Percentiles rank a stretch among this genome's conserved stretches.
These are phyloP conservation scores for Ceriagrion tenellum DNA, from an alignment of 2,888 invertebrate genomes.

Conservation along the genomic window DNA sequence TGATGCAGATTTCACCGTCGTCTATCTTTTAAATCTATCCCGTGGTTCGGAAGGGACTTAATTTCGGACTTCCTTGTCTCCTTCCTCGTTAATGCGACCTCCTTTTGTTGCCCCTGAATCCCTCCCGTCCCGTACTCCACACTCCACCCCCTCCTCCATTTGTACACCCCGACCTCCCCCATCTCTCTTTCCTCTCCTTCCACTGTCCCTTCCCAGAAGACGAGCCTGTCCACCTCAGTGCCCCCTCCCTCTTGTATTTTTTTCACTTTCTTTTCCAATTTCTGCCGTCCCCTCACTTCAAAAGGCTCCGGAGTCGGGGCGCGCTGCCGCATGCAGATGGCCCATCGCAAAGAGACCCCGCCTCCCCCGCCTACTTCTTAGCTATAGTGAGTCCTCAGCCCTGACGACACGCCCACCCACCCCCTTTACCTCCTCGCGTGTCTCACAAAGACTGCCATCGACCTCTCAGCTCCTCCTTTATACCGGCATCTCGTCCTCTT, in stretches of 20 bases:
- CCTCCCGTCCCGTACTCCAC: not conserved
- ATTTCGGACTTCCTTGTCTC: not conserved
- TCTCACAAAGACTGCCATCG: not conserved
- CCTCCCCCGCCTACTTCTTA: not conserved
- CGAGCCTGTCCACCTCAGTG: not conserved
- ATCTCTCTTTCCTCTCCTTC: not conserved
- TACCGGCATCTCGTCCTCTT: too few species aligned
- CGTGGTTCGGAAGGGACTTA: not conserved
- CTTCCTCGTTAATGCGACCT: not conserved
- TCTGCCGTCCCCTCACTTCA: conserved; percentile 56
- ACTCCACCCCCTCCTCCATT: not conserved
- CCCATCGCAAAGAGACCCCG: not conserved
- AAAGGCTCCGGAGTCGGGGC: not conserved
- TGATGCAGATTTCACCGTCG: too few species aligned
- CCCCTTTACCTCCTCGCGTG: not conserved
- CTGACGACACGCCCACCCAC: not conserved
- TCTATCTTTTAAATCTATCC: too few species aligned
- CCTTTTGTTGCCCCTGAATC: not conserved
- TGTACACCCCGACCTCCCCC: not conserved
- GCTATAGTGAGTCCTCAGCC: not conserved
- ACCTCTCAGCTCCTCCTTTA: too few species aligned
- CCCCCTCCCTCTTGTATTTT: not conserved
- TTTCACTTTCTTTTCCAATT: conserved; percentile 63
- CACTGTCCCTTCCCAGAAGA: not conserved
- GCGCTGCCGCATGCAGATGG: conserved; percentile 46